Base-by-base conservation (phyloP, 2,888 invertebrate genomes). In the Drosophila pseudotalamancana region DNA sequence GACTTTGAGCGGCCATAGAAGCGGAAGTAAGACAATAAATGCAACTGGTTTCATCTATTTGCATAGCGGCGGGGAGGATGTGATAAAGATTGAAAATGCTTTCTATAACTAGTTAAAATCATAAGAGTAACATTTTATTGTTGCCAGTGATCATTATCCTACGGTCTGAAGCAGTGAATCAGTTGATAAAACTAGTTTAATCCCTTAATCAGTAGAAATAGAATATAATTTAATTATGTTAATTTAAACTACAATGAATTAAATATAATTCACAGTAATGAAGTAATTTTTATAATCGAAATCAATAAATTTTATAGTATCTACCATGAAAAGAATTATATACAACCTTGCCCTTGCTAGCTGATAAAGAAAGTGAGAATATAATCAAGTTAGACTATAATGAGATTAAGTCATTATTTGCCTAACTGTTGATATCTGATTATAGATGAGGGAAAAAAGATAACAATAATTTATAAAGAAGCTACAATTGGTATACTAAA, bases 11-110 rank as follows among this genome's bases (percentile, higher is more conserved):
- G 56, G 21, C 23, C 59, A 64, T 40, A 66, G 60, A 31, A 42
- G 78, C 78, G 62, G 59, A 29, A 61, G 18, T 84, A 77, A 76
- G 69, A 72, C 72, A 69, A 65, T 74, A 73, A 84, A 67, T 62
- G 59, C 53, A 72, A 84, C 73, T 80, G 84, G 69, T 78, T 65
- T 61, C 48, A 39, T 34, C 6, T 23, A 48, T 46, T 16, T 40
- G 56, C 62, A 61, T 61, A 67, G n/a, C 12, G 4, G 1, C 19
- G 11, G 14, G 12, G 6, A 23, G 12, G 35, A 16, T 1, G 19
- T 6, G 4, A 6, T 3, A 11, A 40, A 40, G 25, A 23, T 16
- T 8, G 9, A 8, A 12, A 29, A 19, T 18, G 27, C 31, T 12
- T 5, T 31, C 11, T 27, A 8, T 18, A 11, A 21, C 1, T 21